Conservation (phyloP, 2,888 invertebrate genomes). For the Drosophila kambysellisi region DNA sequence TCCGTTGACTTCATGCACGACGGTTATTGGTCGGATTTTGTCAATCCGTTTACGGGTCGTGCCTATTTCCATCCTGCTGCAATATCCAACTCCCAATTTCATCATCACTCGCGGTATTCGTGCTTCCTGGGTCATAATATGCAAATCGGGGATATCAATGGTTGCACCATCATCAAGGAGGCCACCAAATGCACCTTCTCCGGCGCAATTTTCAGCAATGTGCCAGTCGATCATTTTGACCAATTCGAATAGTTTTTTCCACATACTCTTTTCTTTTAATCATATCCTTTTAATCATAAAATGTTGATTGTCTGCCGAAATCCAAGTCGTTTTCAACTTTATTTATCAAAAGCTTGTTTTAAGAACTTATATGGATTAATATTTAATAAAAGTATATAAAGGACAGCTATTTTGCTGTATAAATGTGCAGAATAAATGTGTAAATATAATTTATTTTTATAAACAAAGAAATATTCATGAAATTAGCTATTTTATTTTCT, state of each 20-base stretch:
- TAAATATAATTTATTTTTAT: not conserved
- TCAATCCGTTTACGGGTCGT: conserved; percentile 69
- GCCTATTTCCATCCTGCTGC: conserved; percentile 45
- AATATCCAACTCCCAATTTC: not conserved
- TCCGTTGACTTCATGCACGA: conserved; percentile 35
- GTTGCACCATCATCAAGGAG: conserved; percentile 61
- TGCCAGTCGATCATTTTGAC: conserved; percentile 43
- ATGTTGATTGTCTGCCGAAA: not conserved
- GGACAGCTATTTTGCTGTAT: not conserved
- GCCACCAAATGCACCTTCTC: conserved; percentile 45
- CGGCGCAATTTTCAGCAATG: conserved; percentile 62
- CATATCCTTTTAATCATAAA: not conserved
- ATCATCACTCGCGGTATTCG: not conserved
- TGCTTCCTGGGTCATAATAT: conserved; percentile 47
- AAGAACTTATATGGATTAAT: not conserved
- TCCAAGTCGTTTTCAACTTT: not conserved
- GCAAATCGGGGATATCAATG: conserved; percentile 40
- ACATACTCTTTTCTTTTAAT: not conserved
- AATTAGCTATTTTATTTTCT: not conserved
- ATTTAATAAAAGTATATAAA: not conserved
- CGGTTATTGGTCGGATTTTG: conserved; percentile 68
- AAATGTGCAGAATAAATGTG: not conserved
- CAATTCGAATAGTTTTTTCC: not conserved
- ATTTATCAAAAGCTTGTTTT: not conserved
- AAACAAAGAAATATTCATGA: not conserved